Evolutionary conservation across 1,140 invertebrate genomes (phyloP).

Genomic region (Drusus annulatus): DNA sequence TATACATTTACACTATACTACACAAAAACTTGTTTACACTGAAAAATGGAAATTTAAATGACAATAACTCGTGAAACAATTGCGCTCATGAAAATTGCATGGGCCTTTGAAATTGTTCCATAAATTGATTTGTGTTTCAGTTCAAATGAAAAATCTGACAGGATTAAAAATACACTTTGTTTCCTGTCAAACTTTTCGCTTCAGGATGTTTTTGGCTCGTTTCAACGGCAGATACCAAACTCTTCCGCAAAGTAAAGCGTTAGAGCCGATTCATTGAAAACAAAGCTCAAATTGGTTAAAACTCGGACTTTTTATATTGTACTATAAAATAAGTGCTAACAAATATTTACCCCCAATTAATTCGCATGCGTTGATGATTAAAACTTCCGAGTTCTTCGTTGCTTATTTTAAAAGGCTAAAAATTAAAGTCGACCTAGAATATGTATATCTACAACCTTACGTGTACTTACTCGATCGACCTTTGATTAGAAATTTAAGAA

Average conservation of each 20-base stretch:
- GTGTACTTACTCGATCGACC: too few species aligned
- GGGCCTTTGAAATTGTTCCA: not conserved
- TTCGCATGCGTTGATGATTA: too few species aligned
- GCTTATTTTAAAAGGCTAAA: too few species aligned
- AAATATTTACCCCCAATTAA: not conserved
- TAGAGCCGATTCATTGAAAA: not conserved
- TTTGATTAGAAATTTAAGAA: too few species aligned
- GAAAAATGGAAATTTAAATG: too few species aligned
- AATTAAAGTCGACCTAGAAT: too few species aligned
- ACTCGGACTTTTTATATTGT: not conserved
- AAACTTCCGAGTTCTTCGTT: too few species aligned
- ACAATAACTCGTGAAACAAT: slow-evolving; percentile 5
- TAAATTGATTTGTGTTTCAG: slow-evolving; percentile 25
- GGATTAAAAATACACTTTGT: slow-evolving; percentile 18
- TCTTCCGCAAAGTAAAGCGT: not conserved
- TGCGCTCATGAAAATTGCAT: not conserved
- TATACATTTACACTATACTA: too few species aligned
- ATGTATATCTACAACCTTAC: too few species aligned
- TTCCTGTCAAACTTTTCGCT: not conserved
- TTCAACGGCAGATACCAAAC: not conserved
- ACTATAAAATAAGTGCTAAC: not conserved
- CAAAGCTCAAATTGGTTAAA: not conserved
- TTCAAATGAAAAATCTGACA: slow-evolving; percentile 7
- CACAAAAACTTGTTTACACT: too few species aligned
- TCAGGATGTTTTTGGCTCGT: not conserved